A percentile compares a stretch with the other conserved stretches of the same genome.
Conservation (phyloP, 2,113 vertebrate genomes). For the Tachuris rubrigastra region DNA sequence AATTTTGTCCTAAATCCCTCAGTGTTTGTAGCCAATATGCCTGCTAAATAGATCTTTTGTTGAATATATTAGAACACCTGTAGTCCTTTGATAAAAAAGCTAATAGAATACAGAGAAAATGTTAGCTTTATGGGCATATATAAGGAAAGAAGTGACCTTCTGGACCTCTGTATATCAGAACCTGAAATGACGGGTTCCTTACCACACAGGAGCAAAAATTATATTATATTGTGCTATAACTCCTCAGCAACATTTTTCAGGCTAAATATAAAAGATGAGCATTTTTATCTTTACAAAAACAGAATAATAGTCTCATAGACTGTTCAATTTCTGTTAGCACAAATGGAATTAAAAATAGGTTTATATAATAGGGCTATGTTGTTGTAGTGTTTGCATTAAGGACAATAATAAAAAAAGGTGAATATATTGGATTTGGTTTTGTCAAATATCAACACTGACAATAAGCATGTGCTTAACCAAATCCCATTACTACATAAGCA, state of each 20-base stretch:
- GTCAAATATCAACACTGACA: neutral
- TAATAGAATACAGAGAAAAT: neutral
- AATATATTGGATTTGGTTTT: neutral
- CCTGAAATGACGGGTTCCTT: neutral
- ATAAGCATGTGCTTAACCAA: neutral
- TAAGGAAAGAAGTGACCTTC: neutral
- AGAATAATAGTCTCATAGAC: neutral
- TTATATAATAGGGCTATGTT: neutral
- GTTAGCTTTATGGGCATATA: neutral
- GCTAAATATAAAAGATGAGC: neutral
- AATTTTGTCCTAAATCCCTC: neutral
- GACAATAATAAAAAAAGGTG: neutral
- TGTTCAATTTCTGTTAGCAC: neutral
- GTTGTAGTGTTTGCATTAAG: neutral
- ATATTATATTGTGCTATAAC: no score
- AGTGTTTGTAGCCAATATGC: neutral
- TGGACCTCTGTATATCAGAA: neutral
- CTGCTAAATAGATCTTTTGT: conserved; percentile 23
- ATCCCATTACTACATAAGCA: neutral
- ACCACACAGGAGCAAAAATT: neutral
- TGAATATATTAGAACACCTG: conserved; percentile 21
- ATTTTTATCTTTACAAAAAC: neutral
- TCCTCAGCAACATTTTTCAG: neutral
- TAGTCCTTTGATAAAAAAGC: neutral
- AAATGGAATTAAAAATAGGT: neutral